phyloP scores from a whole-genome alignment of 2,113 vertebrate species.

The Shinisaurus crocodilurus region DNA sequence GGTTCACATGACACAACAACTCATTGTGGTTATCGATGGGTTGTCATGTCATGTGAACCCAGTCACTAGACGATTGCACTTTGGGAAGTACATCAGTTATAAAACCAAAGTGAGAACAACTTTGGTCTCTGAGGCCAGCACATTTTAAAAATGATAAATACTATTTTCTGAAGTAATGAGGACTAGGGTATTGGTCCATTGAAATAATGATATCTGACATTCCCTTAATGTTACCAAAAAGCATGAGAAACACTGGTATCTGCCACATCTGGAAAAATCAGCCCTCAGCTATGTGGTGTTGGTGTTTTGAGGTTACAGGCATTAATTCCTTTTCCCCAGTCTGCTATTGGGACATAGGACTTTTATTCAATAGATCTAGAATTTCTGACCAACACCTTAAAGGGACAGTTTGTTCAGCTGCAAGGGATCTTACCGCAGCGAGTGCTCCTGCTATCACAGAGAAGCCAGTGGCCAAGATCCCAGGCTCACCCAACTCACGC shows the following conservation, averaged over 20 bases:
- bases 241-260: background rate
- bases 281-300: background rate
- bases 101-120: background rate
- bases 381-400: background rate
- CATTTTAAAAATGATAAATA: background rate
- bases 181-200: background rate
- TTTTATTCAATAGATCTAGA: background rate
- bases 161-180: background rate
- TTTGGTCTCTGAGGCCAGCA: background rate
- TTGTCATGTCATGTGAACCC: too few species aligned
- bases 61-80: background rate
- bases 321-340: too few species aligned
- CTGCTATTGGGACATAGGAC: background rate
- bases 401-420: fast-evolving
- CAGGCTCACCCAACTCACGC: slow-evolving; percentile 67
- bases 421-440: slow-evolving; percentile 71
- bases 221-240: background rate
- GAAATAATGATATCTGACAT: background rate
- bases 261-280: background rate
- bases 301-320: background rate
- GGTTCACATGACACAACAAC: too few species aligned
- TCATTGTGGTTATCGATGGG: too few species aligned
- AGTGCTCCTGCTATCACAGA: slow-evolving; percentile 79
- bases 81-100: background rate
- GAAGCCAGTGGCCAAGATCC: slow-evolving; percentile 80